A percentile compares a stretch with the other conserved stretches of the same genome.
Evolutionary conservation across 2,113 vertebrate genomes (phyloP).

Genomic region (Pseudopodoces humilis): DNA sequence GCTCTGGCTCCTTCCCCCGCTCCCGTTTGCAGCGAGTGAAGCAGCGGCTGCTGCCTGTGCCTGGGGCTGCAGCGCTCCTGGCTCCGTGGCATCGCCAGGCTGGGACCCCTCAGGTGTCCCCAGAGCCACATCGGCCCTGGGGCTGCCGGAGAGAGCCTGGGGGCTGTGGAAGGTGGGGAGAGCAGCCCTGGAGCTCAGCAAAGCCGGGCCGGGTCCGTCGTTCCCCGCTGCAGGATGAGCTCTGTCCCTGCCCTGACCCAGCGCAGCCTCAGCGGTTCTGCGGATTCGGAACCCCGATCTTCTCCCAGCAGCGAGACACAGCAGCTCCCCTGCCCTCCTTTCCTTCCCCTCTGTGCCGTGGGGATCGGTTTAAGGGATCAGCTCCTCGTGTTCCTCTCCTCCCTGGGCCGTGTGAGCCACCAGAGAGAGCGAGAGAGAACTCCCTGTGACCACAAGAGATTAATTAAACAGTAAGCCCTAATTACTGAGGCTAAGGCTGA

Average conservation of each 20-base stretch:
- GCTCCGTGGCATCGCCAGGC: rapidly evolving
- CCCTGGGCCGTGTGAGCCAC: neutral
- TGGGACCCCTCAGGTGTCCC: rapidly evolving
- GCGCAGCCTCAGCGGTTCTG: neutral
- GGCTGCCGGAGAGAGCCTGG: neutral
- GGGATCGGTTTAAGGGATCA: neutral
- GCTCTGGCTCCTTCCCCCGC: neutral
- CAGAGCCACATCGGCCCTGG: no score
- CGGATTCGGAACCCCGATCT: neutral
- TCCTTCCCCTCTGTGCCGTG: rapidly evolving
- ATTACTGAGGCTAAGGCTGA: constrained; percentile 60
- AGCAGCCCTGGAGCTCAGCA: neutral
- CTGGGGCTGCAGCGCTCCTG: neutral
- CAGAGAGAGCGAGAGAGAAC: neutral
- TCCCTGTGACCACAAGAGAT: constrained; percentile 36
- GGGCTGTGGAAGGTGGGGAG: neutral
- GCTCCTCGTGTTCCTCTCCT: neutral
- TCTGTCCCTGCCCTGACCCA: neutral
- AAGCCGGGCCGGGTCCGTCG: neutral
- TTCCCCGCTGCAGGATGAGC: neutral
- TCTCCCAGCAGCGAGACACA: neutral
- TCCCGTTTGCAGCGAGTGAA: rapidly evolving
- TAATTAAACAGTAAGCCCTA: constrained; percentile 59
- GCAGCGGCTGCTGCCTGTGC: rapidly evolving
- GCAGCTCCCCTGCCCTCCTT: neutral